Base-by-base conservation (phyloP, 2,113 vertebrate species). In the Aptenodytes patagonicus region DNA sequence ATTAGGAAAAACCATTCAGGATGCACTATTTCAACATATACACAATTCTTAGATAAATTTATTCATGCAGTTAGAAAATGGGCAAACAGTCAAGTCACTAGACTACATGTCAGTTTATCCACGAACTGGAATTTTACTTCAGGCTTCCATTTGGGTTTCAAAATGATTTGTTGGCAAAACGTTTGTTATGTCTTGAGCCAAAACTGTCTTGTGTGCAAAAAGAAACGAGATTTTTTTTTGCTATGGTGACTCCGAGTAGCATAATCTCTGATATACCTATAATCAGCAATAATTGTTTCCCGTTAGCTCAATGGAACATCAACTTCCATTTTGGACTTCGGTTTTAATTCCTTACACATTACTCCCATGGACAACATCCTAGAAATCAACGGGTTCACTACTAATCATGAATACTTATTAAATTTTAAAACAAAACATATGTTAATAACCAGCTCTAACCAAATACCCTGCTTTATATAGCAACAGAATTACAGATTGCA, bases 211-310 rank as follows among this genome's bases (percentile, higher is more conserved):
- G 78, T 46, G 68, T 64, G 79, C 52, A 95, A 95, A 90, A 89
- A 95, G 90, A 87, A 68, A 94, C n/a, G 70, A 96, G 86, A 95
- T 28, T 89, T 79, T 89, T 92, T 95, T 89, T 95, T 94, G 83
- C 58, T 89, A 60, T 62, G 65, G 73, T 80, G 70, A 87, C 83
- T 97, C 91, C 12, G n/a, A 89, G 79, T 81, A 69, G 94, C 72
- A 85, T 57, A 94, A 92, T 89, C 88, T 94, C 91, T 96, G 89
- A 97, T 66, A 89, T n/a, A 88, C 9, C 73, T 95, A 84, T 81
- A 94, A 96, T 87, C 83, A 96, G 90, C 55, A 97, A 79, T 60
- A 93, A 88, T 80, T 90, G 83, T 76, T 96, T 97, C 85, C 89
- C 52, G 3, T 82, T 94, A 97, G 87, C 80, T 94, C 75, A 93